Evolutionary conservation across 2,888 invertebrate species (phyloP), one percentile per base, ranked within the genome.

Genomic region (Erebia epiphron): DNA sequence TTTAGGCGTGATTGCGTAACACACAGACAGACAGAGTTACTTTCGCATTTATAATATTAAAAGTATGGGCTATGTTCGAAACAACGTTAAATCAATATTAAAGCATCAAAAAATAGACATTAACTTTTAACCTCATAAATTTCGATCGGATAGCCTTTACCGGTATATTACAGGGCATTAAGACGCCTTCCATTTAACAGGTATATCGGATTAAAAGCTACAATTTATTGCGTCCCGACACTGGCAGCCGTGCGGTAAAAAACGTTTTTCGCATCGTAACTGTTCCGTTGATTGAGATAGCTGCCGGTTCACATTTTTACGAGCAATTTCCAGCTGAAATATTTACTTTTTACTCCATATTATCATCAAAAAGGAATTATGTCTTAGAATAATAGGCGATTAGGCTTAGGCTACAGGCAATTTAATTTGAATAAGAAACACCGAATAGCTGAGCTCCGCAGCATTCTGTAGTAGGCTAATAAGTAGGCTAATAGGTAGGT

Each of bases 121-220:
- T 35, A 35, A 35, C 35, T 35, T 35, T 35, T 35, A 35, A 35
- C 35, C 35, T 35, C 35, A 35, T 35, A 5, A 35, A 35, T 35
- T 35, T 7, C 35, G 35, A 35, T 35, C 7, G 14, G 62, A 62
- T 62, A 62, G 62, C 62, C 62, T 62, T 49, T 62, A 62, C 62
- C 62, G 21, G 62, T 62, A 62, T 4, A 62, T 62, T 62, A 62
- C 62, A 62, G 21, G 41, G 62, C 62, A 62, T 62, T 62, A 62
- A 49, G 21, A 62, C 16, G 49, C 21, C 18, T 62, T 21, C 49
- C 49, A 62, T 62, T 62, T 46, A 62, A 14, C 62, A 62, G 62
- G 62, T 62, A 62, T 62, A 49, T 62, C 62, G 62, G 46, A 62
- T 62, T 62, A 62, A 62, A 49, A 62, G 62, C 62, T 49, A 62